These are phyloP conservation scores for Nebria brevicollis DNA, from an alignment of 2,888 invertebrate species.

Conservation along the genomic window DNA sequence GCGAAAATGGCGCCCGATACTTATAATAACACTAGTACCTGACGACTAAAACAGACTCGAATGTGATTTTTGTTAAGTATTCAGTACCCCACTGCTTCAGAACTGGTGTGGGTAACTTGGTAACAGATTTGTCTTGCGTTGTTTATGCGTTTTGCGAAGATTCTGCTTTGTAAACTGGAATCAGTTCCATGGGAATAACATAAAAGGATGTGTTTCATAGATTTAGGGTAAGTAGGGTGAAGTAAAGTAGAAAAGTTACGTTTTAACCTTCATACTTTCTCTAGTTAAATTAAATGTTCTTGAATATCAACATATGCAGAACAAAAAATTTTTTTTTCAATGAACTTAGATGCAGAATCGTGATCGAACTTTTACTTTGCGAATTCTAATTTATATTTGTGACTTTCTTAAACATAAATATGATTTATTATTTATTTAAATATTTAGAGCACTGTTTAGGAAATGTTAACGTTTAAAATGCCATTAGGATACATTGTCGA, in stretches of 20 bases:
- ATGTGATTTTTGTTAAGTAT: constrained; percentile 5
- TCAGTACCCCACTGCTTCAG: not conserved
- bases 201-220: too few species aligned
- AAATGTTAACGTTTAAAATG: not conserved
- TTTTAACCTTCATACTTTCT: not conserved
- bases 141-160: not conserved
- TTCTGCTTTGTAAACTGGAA: not conserved
- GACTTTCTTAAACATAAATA: not conserved
- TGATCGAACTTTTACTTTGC: not conserved
- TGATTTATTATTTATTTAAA: not conserved
- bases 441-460: not conserved
- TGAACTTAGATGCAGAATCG: not conserved
- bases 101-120: not conserved
- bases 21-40: not conserved
- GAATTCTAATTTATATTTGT: not conserved
- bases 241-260: not conserved
- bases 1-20: not conserved
- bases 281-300: not conserved
- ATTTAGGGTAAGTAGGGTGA: not conserved
- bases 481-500: not conserved
- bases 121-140: not conserved
- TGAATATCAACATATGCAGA: not conserved
- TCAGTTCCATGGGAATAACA: too few species aligned
- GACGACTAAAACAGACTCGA: not conserved
- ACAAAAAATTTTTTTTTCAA: not conserved